Evolutionary conservation across 2,888 invertebrate genomes (phyloP), one percentile per base, ranked within the genome.

Genomic region (Autographa gamma): DNA sequence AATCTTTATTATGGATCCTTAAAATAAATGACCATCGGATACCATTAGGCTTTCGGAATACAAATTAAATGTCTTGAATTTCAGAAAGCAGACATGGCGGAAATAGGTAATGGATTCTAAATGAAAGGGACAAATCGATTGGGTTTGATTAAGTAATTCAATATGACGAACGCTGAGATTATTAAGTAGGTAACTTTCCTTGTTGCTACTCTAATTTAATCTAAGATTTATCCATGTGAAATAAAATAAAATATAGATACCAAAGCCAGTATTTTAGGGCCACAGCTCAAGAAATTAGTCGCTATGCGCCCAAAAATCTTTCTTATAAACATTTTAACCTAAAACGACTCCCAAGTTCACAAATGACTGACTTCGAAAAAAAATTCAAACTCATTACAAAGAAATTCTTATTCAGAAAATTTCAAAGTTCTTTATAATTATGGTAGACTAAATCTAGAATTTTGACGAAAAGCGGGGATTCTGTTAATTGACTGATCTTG

Each of bases 61-160:
- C 62, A 68, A 76, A 68, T 63, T 63, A 59, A 75, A 73, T 54
- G 43, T 64, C 61, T 19, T 32, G 38, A 54, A 73, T 48, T 62
- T 73, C 48, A 32, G 61, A 16, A 43, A 56, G 25, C 18, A 59
- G 64, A 62, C 62, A 62, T 56, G 16, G 41, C 56, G 64, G 78
- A 63, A 25, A 77, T 56, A 38, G 63, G 63, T 69, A 68, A 63
- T 76, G 61, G 58, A 63, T 54, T 76, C 60, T 68, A 58, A 76
- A 77, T 73, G 67, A 76, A 77, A 72, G 63, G 63, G 32, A 48
- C 38, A 38, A 77, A 77, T 73, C 68, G 61, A 77, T 73, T 77
- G 61, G 58, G 34, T 61, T 68, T 68, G 52, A 63, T 71, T 71
- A 48, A 11, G 31, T 54, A 66, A 74, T 76, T 54, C 71, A 76